These are phyloP conservation scores for Tretioscincus oriximinensis DNA, from an alignment of 2,113 vertebrate genomes.

Conservation along the genomic window DNA sequence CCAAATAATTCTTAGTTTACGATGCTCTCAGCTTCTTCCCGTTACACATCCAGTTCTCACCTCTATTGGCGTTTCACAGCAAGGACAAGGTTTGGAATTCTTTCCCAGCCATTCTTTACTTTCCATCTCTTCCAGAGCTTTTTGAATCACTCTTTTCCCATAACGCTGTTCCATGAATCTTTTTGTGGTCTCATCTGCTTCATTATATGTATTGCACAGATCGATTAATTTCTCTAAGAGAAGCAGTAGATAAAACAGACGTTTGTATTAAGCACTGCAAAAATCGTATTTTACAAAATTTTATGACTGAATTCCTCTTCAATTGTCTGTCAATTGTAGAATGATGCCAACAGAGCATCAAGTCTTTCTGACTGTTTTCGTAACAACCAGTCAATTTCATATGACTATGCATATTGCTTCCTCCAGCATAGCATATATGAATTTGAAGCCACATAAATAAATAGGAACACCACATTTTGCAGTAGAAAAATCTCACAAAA, in stretches of 20 bases:
- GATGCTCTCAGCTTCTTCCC: not conserved
- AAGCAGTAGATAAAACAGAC: constrained; percentile 28
- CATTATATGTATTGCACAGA: constrained; percentile 83
- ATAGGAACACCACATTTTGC: too few relatives aligned
- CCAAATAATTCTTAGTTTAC: not conserved
- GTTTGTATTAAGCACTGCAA: not conserved
- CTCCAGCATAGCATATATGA: too few relatives aligned
- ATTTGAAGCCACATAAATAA: too few relatives aligned
- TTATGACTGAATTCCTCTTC: not conserved
- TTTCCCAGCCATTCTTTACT: constrained; percentile 90
- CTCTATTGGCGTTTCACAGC: constrained; percentile 85
- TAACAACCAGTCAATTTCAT: too few relatives aligned
- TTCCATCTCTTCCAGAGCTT: constrained; percentile 87
- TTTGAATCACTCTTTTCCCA: constrained; percentile 88
- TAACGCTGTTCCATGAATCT: constrained; percentile 87
- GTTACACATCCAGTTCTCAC: constrained; percentile 50
- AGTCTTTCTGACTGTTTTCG: too few relatives aligned
- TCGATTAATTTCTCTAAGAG: constrained; percentile 83
- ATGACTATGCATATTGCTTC: too few relatives aligned
- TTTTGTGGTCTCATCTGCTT: constrained; percentile 74
- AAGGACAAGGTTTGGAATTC: constrained; percentile 91
- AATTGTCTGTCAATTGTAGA: not conserved
- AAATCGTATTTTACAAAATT: fast-evolving
- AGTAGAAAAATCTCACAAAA: too few relatives aligned
- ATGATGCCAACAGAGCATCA: too few relatives aligned